These are phyloP conservation scores for Microcebus tavaratra DNA, from an alignment of 2,113 vertebrate genomes.

Conservation along the genomic window DNA sequence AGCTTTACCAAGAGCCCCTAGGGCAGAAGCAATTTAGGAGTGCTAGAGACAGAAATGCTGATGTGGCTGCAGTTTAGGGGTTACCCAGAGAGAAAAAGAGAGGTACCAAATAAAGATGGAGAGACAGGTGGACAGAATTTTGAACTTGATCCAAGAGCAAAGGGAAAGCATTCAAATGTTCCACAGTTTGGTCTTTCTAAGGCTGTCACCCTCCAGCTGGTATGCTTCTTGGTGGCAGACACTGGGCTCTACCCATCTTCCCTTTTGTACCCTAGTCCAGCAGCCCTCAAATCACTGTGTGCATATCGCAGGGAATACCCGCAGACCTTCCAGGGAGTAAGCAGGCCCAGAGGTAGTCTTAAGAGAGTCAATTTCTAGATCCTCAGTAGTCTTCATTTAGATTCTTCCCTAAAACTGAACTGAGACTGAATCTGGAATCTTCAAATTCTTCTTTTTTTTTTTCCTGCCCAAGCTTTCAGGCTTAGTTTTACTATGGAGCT, in stretches of 20 bases:
- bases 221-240: too few species aligned
- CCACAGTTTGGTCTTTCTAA: background rate
- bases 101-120: background rate
- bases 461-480: background rate
- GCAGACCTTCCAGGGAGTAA: background rate
- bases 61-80: background rate
- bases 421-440: background rate
- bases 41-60: background rate
- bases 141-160: background rate
- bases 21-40: background rate
- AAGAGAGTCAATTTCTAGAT: background rate
- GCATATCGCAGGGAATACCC: too few species aligned
- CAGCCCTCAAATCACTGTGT: background rate
- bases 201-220: background rate
- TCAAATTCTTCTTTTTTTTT: background rate
- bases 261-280: too few species aligned
- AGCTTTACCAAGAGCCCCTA: background rate
- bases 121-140: background rate
- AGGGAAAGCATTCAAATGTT: background rate
- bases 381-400: background rate
- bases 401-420: background rate
- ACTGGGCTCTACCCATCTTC: background rate
- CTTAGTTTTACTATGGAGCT: background rate
- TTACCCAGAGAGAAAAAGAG: background rate
- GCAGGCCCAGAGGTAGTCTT: background rate